Evolutionary conservation across 2,888 invertebrate genomes (phyloP).

Genomic region (Lycaena phlaeas): DNA sequence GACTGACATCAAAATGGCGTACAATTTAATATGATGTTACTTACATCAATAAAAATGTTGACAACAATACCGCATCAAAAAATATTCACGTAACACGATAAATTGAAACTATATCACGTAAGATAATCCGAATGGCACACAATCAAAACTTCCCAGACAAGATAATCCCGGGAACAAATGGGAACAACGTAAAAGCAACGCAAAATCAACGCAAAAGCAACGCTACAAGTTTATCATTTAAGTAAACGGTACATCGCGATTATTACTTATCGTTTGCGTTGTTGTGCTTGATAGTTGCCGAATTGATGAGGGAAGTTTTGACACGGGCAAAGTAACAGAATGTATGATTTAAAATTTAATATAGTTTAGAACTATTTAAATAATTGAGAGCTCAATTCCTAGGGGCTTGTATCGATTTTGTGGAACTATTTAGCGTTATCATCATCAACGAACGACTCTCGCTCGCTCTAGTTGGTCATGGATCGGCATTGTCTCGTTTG

Average conservation of each 20-base stretch:
- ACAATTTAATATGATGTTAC: no score
- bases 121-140: neutral
- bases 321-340: neutral
- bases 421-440: no score
- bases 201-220: slow-evolving; percentile 2
- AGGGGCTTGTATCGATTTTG: no score
- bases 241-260: neutral
- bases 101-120: neutral
- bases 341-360: neutral
- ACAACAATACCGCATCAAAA: no score
- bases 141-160: neutral
- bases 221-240: slow-evolving; percentile 4
- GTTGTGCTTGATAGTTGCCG: neutral
- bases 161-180: slow-evolving; percentile 4
- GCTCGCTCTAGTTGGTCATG: no score
- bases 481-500: no score
- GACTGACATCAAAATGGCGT: no score
- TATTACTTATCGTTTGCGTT: slow-evolving; percentile 7
- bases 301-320: slow-evolving; percentile 4
- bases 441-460: no score
- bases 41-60: no score
- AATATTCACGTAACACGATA: no score
- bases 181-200: slow-evolving; percentile 3
- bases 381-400: no score
- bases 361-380: no score